Base-by-base conservation (phyloP, 1,140 invertebrate species). In the Mamestra configurata region DNA sequence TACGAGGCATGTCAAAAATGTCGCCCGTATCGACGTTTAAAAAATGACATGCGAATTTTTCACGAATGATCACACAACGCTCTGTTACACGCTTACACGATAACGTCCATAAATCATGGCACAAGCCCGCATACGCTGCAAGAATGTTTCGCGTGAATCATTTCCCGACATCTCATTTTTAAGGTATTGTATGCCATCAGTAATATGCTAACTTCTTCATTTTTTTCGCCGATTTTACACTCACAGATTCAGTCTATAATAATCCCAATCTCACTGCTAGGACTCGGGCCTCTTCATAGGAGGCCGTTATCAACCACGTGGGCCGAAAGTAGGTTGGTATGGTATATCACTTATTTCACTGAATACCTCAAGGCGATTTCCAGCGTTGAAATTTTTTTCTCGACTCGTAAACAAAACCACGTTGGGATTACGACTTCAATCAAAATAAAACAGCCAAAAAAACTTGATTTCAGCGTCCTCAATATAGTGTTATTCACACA, bases 31-130 rank as follows among this genome's bases (percentile, higher is more conserved):
- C 37, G 59, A 40, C 40, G 46, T 24, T 68, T 20, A 79, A 53
- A 79, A 68, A 57, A n/a, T 70, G 77, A 77, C 72, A 79, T 70
- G 81, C 72, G 51, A 81, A 83, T 76, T 79, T 86, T 85, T 85
- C 82, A 77, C 73, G 53, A 70, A 79, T 76, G 82, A 80, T 75
- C 72, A 61, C 73, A 73, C 76, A 70, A 71, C 61, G 53, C 31
- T 76, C 82, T 59, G 73, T 83, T 77, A 77, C 70, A 78, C 61
- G 75, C 68, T 83, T 77, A 77, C 70, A 78, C 61, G 75, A 72
- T 51, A 77, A 77, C 43, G 66, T 71, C 7, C 40, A 70, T 78
- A 73, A 73, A 73, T 57, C 57, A 46, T 40, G 43, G 49, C 59
- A 61, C 79, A 77, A 68, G 49, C 82, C 68, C 73, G 43, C 72